These are phyloP conservation scores for Todiramphus chloris DNA, from an alignment of 2,113 vertebrate species.

Conservation along the genomic window DNA sequence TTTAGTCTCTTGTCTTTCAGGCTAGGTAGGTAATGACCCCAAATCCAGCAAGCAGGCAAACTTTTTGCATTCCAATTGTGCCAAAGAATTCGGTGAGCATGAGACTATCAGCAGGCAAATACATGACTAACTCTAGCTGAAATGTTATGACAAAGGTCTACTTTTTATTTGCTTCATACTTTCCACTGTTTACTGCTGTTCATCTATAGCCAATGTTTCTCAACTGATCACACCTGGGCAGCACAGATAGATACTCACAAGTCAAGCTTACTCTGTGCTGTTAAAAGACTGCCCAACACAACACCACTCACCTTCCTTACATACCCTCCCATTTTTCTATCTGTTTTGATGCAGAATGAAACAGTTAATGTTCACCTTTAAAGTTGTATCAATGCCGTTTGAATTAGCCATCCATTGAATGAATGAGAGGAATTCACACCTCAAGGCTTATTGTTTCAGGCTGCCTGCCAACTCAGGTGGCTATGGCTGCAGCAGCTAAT, in stretches of 20 bases:
- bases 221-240: neutral
- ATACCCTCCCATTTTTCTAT: neutral
- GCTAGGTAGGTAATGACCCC: neutral
- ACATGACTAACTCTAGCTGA: neutral
- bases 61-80: neutral
- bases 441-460: conserved; percentile 7
- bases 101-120: neutral
- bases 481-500: neutral
- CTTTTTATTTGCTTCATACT: neutral
- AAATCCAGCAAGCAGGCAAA: neutral
- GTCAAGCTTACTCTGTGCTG: neutral
- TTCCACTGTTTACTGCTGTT: neutral
- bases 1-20: neutral
- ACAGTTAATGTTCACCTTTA: neutral
- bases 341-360: neutral
- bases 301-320: neutral
- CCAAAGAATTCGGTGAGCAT: neutral
- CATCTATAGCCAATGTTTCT: neutral
- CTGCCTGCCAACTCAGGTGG: conserved; percentile 28
- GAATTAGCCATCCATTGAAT: conserved; percentile 37
- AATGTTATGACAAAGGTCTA: neutral
- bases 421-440: conserved; percentile 47
- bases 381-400: neutral
- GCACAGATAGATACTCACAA: neutral
- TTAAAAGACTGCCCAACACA: neutral